phyloP scores from a whole-genome alignment of 2,888 invertebrate genomes.

The Yponomeuta cagnagella region DNA sequence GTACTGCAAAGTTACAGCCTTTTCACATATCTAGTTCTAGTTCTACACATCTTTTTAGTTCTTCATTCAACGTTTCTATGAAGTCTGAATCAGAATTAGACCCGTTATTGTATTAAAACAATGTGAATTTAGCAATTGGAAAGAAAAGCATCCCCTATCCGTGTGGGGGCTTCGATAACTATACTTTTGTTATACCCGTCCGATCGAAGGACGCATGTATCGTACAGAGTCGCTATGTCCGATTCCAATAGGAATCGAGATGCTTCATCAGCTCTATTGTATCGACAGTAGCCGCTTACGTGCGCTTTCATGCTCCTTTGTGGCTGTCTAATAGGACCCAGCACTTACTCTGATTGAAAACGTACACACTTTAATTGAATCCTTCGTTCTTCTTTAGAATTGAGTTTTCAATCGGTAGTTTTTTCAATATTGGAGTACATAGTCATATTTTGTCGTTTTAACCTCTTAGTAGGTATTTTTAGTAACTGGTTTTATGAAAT shows the following conservation, averaged over 20 bases:
- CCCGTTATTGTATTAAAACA: too few relatives aligned
- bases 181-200: neutral
- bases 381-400: constrained; percentile 1
- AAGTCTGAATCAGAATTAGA: too few relatives aligned
- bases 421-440: neutral
- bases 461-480: neutral
- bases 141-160: neutral
- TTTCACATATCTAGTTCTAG: neutral
- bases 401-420: neutral
- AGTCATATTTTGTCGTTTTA: too few relatives aligned
- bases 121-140: neutral
- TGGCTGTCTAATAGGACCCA: constrained; percentile 5
- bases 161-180: neutral
- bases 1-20: neutral
- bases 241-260: constrained; percentile 17
- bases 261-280: neutral
- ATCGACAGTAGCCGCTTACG: constrained; percentile 12
- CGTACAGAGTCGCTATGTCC: constrained; percentile 38
- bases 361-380: constrained; percentile 1
- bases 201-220: constrained; percentile 28
- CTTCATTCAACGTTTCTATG: too few relatives aligned
- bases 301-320: constrained; percentile 7
- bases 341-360: constrained; percentile 12
- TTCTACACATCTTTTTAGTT: too few relatives aligned
- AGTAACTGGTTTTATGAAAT: neutral